Percentiles rank a stretch among this genome's conserved stretches.
These are phyloP conservation scores for Chiloscyllium punctatum DNA, from an alignment of 2,797 vertebrate genomes.

Conservation along the genomic window DNA sequence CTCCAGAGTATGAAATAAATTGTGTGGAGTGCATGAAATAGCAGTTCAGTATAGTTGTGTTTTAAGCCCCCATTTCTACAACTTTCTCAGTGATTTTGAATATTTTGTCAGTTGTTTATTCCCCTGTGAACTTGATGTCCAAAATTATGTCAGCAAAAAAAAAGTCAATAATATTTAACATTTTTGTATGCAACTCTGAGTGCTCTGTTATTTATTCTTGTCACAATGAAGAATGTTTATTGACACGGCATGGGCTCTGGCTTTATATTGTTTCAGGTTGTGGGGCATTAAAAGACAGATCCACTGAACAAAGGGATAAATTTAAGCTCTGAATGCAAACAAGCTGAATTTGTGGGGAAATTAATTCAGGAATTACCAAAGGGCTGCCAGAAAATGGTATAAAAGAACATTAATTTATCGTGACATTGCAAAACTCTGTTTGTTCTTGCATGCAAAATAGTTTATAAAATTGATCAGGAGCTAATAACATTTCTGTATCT, in stretches of 20 bases:
- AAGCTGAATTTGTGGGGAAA: background rate
- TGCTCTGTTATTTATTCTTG: background rate
- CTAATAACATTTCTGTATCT: background rate
- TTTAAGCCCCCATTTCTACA: background rate
- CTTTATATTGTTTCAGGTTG: background rate
- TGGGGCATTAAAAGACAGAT: background rate
- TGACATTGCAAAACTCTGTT: background rate
- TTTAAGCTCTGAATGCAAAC: background rate
- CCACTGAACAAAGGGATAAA: background rate
- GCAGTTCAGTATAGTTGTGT: background rate
- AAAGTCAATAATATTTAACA: slow-evolving; percentile 6
- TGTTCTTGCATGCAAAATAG: background rate
- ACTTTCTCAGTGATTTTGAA: background rate
- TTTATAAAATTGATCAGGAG: background rate
- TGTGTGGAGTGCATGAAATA: background rate
- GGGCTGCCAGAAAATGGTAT: background rate
- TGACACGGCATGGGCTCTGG: background rate
- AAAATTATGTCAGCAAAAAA: background rate
- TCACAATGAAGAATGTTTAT: background rate
- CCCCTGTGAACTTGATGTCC: background rate
- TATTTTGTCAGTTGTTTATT: background rate
- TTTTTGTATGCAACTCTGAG: background rate
- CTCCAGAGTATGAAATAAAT: background rate
- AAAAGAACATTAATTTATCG: background rate
- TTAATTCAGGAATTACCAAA: background rate